Evolutionary conservation across 1,140 invertebrate genomes (phyloP), one percentile per base, ranked within the genome.

Genomic region (Nixonia krombeini): DNA sequence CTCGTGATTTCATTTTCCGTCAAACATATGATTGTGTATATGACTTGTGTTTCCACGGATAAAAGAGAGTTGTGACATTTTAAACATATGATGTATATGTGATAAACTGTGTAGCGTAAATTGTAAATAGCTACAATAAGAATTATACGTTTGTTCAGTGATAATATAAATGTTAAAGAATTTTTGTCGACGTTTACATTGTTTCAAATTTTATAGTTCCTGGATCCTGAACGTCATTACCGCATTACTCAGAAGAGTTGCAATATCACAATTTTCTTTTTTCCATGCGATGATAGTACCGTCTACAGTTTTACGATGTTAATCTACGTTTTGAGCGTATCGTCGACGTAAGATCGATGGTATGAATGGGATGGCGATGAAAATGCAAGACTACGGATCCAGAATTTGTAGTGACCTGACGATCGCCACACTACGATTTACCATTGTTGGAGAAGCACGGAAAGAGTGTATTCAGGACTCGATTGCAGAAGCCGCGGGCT

Each of bases 401-500:
- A 46, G 35, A 59, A 23, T 53, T 37, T 21, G 29, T 28, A 28
- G 29, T 33, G 57, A 45, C 42, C 42, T 23, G 56, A 33, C 42
- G 49, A 45, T 51, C 50, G 41, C 55, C 41, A 44, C 53, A 62
- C 75, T 81, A 81, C 63, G 79, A 84, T 84, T 85, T 85, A 85
- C 82, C 83, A 80, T 82, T 83, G 70, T 78, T 84, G 66, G 75
- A 81, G 78, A 84, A 84, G 76, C 82, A 84, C 23, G 82, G 82
- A 53, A 82, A 84, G 33, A 85, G 72, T 50, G 80, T 78, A 70
- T 84, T 85, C 66, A 84, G 65, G 62, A 84, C 74, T 72, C 83
- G 82, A 75, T 82, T 84, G 78, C 83, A 85, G 76, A 85, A 84
- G 67, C 82, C 82, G 68, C 83, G 82, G 55, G 81, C 83, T 55